Evolutionary conservation across 2,113 vertebrate species (phyloP).

Genomic region (Pseudolaguvia tuberculata): DNA sequence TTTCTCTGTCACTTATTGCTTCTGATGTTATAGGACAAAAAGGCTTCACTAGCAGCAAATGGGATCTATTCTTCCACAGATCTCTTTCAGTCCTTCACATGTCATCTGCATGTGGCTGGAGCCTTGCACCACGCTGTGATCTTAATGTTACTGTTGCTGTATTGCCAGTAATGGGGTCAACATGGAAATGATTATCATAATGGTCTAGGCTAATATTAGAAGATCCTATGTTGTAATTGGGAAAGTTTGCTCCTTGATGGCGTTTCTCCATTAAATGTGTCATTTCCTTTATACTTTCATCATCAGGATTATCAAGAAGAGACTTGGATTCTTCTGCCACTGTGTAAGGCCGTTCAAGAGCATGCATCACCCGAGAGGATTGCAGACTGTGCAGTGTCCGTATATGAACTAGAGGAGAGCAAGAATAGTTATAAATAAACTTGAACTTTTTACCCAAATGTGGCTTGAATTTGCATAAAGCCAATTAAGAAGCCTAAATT

Average conservation of each 20-base stretch:
- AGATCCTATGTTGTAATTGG: slow-evolving; percentile 44
- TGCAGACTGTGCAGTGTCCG: slow-evolving; percentile 83
- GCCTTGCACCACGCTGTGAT: slow-evolving; percentile 50
- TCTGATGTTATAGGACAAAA: slow-evolving; percentile 10
- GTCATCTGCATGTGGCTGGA: slow-evolving; percentile 66
- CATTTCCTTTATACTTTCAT: slow-evolving; percentile 53
- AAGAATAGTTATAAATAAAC: not conserved
- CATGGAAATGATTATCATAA: slow-evolving; percentile 47
- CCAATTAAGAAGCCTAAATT: not conserved
- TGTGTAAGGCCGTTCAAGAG: slow-evolving; percentile 47
- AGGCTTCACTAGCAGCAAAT: slow-evolving; percentile 18
- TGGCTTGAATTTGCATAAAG: not conserved
- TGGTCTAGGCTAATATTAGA: slow-evolving; percentile 57
- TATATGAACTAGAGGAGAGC: slow-evolving; percentile 79
- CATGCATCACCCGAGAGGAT: slow-evolving; percentile 71
- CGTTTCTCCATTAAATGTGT: slow-evolving; percentile 59
- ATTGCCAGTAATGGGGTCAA: slow-evolving; percentile 60
- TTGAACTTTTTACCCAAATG: not conserved
- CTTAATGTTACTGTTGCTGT: slow-evolving; percentile 60
- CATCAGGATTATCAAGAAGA: slow-evolving; percentile 46
- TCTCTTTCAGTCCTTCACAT: slow-evolving; percentile 57
- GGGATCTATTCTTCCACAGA: slow-evolving; percentile 22
- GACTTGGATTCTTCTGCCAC: slow-evolving; percentile 48
- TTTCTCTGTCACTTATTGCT: slow-evolving; percentile 21
- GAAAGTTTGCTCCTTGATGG: slow-evolving; percentile 47